Conservation (phyloP, 37 sponge, comb jelly and placozoan species). For the Dysidea cf. avara region DNA sequence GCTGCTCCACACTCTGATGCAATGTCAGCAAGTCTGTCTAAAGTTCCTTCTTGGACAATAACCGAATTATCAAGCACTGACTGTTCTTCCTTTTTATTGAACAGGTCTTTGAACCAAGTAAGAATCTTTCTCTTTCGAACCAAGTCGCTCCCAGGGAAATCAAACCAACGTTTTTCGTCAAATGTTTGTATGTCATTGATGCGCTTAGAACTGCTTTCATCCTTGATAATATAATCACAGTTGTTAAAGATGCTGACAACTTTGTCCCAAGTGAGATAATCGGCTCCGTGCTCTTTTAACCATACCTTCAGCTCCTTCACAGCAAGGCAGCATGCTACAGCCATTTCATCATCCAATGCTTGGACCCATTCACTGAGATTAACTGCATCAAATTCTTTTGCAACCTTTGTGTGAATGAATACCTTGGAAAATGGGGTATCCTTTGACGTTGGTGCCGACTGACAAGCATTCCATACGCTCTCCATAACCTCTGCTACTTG, state of each 20-base stretch:
- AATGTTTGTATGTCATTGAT: conserved; percentile 2
- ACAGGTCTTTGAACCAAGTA: conserved; percentile 21
- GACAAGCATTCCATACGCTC: not conserved
- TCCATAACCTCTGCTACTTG: not conserved
- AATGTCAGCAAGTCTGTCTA: conserved; percentile 3
- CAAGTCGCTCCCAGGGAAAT: too few relatives aligned
- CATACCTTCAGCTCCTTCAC: conserved; percentile 6
- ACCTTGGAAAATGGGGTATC: conserved; percentile 8
- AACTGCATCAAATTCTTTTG: not conserved
- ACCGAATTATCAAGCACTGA: conserved; percentile 18
- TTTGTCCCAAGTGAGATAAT: conserved; percentile 10
- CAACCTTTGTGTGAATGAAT: not conserved
- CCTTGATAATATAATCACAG: conserved; percentile 13
- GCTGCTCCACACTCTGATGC: conserved; percentile 21
- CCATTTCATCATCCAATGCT: conserved; percentile 16
- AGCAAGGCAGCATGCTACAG: conserved; percentile 9
- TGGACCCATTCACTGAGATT: conserved; percentile 16
- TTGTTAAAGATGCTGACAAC: conserved; percentile 3
- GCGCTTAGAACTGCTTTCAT: conserved; percentile 7
- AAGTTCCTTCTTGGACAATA: conserved; percentile 3
- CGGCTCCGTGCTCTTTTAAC: conserved; percentile 3
- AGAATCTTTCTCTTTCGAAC: conserved; percentile 7
- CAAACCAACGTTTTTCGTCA: too few relatives aligned
- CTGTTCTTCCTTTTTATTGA: conserved; percentile 4
- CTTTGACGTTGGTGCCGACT: not conserved